phyloP scores from a whole-genome alignment of 1,140 invertebrate species.

The Drosophila busckii region DNA sequence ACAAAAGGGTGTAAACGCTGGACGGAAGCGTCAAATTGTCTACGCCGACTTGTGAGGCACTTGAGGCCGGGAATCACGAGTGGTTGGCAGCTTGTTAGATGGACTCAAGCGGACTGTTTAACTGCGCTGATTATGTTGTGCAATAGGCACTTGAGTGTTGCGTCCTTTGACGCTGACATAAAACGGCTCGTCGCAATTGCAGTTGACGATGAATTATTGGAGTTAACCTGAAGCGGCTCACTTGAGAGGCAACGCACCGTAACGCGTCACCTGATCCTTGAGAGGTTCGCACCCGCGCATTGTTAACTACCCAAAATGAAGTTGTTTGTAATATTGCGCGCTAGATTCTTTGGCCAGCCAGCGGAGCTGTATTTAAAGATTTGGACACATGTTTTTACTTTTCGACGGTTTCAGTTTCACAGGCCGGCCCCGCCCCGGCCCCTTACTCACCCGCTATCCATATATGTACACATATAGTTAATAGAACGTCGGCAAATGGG shows the following conservation, averaged over 20 bases:
- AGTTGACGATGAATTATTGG: constrained; percentile 75
- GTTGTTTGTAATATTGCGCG: constrained; percentile 42
- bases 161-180: constrained; percentile 38
- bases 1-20: constrained; percentile 51
- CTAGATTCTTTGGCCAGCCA: constrained; percentile 16
- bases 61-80: constrained; percentile 14
- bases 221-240: constrained; percentile 61
- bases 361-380: constrained; percentile 5
- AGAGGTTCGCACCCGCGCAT: constrained; percentile 50
- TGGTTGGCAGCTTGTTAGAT: constrained; percentile 18
- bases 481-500: constrained; percentile 28
- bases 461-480: too few relatives aligned
- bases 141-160: constrained; percentile 47
- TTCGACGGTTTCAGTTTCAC: constrained; percentile 41
- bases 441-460: too few relatives aligned
- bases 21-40: constrained; percentile 77
- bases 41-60: constrained; percentile 44
- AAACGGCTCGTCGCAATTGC: constrained; percentile 65
- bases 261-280: constrained; percentile 73
- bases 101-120: constrained; percentile 24
- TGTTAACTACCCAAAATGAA: constrained; percentile 29
- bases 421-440: constrained; percentile 15
- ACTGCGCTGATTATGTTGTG: constrained; percentile 50
- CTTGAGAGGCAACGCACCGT: constrained; percentile 69
- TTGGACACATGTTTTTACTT: constrained; percentile 49